phyloP scores from a whole-genome alignment of 2,113 vertebrate species.

The Paradisaea rubra region DNA sequence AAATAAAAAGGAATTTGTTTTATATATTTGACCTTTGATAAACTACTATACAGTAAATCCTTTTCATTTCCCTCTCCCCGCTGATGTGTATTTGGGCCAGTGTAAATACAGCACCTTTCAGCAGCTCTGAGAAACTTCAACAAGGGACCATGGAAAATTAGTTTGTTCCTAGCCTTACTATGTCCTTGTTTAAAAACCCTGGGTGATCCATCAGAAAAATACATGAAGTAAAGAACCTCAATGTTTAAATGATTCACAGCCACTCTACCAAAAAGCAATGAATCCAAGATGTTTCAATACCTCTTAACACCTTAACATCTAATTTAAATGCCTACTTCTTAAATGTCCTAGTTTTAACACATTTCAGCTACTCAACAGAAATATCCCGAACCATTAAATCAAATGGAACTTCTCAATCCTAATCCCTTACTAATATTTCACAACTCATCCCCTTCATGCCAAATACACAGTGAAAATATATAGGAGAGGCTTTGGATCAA shows the following conservation, averaged over 20 bases:
- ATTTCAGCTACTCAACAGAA: neutral
- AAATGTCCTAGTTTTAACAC: neutral
- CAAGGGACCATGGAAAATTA: constrained; percentile 34
- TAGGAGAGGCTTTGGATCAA: neutral
- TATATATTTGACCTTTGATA: constrained; percentile 66
- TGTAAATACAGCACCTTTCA: constrained; percentile 23
- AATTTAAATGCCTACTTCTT: neutral
- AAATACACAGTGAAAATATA: neutral
- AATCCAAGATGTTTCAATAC: neutral
- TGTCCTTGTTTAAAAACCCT: constrained; percentile 22
- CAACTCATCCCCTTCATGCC: neutral
- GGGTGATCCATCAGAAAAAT: neutral
- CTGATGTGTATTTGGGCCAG: constrained; percentile 12
- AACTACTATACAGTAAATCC: constrained; percentile 48
- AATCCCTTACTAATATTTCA: neutral
- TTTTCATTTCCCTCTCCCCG: constrained; percentile 46
- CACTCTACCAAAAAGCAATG: neutral
- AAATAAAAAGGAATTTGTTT: constrained; percentile 62
- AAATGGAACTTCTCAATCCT: neutral
- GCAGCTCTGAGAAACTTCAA: constrained; percentile 1
- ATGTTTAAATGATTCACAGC: neutral
- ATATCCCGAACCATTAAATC: neutral
- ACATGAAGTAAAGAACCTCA: neutral
- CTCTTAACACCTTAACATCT: neutral
- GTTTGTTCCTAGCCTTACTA: constrained; percentile 4